Evolutionary conservation across 2,797 vertebrate genomes (phyloP).

Genomic region (Pagetopsis macropterus): DNA sequence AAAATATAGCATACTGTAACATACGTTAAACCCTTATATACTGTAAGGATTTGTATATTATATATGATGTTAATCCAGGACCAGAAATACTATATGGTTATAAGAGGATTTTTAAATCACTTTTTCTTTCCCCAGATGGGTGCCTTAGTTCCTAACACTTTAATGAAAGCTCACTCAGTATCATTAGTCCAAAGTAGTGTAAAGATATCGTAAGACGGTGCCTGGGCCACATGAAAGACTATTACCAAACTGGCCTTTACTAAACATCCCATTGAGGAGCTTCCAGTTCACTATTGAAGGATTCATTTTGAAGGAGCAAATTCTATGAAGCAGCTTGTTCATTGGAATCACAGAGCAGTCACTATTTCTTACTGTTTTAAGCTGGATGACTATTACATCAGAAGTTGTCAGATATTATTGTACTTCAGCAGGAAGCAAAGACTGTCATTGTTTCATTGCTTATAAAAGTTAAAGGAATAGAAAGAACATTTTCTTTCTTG

Average conservation of each 20-base stretch:
- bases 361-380: constrained; percentile 1
- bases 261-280: constrained; percentile 32
- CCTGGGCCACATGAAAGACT: constrained; percentile 42
- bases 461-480: constrained; percentile 10
- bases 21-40: constrained; percentile 69
- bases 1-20: constrained; percentile 70
- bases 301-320: constrained; percentile 65
- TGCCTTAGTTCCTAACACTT: constrained; percentile 56
- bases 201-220: constrained; percentile 40
- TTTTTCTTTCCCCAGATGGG: constrained; percentile 37
- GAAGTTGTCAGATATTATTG: background rate
- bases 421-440: constrained; percentile 14
- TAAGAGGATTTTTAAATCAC: constrained; percentile 35
- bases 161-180: constrained; percentile 24
- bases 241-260: constrained; percentile 47
- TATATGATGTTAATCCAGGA: constrained; percentile 67
- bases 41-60: constrained; percentile 66
- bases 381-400: background rate
- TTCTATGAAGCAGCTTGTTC: constrained; percentile 37
- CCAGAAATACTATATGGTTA: constrained; percentile 50
- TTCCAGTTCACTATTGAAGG: constrained; percentile 58
- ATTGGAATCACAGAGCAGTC: constrained; percentile 18
- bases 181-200: constrained; percentile 18
- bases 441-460: constrained; percentile 1
- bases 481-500: background rate